A percentile compares a stretch with the other conserved stretches of the same genome.
Evolutionary conservation across 1,140 invertebrate species (phyloP).

Genomic region (Dendroctonus ponderosae): DNA sequence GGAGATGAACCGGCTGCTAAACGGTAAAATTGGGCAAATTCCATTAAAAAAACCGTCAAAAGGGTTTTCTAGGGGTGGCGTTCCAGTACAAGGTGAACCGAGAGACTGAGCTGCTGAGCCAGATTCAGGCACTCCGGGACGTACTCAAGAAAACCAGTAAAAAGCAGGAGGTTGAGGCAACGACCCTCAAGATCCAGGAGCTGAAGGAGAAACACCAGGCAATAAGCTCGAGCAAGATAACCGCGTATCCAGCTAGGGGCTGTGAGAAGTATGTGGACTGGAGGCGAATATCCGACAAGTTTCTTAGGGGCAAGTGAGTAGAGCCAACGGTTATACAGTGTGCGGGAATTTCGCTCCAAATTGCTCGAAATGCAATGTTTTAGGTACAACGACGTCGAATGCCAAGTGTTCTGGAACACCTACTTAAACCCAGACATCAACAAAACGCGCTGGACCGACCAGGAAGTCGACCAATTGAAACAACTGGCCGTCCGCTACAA

Average conservation of each 20-base stretch:
- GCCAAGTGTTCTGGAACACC: slow-evolving; percentile 64
- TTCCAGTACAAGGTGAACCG: slow-evolving; percentile 24
- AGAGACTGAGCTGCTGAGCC: background rate
- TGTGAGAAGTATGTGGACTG: slow-evolving; percentile 39
- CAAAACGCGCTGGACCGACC: slow-evolving; percentile 58
- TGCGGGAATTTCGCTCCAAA: too few species aligned
- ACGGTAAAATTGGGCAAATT: slow-evolving; percentile 10
- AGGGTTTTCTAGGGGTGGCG: slow-evolving; percentile 8
- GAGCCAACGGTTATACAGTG: slow-evolving; percentile 42
- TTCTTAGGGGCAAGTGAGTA: slow-evolving; percentile 34
- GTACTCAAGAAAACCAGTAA: slow-evolving; percentile 8
- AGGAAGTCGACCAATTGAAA: slow-evolving; percentile 58
- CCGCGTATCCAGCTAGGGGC: slow-evolving; percentile 23
- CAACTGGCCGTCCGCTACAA: slow-evolving; percentile 53
- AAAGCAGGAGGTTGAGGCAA: background rate
- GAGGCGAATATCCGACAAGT: slow-evolving; percentile 35
- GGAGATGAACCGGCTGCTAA: slow-evolving; percentile 25
- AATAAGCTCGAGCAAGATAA: slow-evolving; percentile 22
- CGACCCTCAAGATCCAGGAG: background rate
- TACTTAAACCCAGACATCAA: slow-evolving; percentile 66
- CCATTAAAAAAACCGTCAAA: background rate
- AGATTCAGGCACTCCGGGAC: background rate
- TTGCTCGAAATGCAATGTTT: too few species aligned
- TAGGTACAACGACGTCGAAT: slow-evolving; percentile 56
- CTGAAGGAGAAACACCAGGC: slow-evolving; percentile 17